Base-by-base conservation (phyloP, 2,888 invertebrate genomes). In the Platynereis dumerilii region DNA sequence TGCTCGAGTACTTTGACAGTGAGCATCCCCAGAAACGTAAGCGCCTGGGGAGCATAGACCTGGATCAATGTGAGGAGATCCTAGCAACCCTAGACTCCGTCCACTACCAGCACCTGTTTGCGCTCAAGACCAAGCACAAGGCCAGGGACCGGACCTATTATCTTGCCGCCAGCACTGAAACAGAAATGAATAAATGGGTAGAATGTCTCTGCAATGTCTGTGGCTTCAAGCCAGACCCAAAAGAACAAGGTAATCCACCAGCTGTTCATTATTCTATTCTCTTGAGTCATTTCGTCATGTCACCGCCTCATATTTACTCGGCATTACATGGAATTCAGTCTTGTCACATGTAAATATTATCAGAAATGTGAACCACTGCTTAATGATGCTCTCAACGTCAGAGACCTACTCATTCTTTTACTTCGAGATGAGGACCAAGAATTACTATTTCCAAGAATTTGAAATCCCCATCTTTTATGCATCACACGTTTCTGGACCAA, bases 21-120 rank as follows among this genome's bases (percentile, higher is more conserved):
- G 76, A 53, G 24, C 52, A 29, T 20, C 34, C 52, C 34, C 53
- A 52, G 39, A 39, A 39, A 44, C 22, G 61, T 20, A 55, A 61
- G 42, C 15, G 17, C 3, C 26, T 55, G 63, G 85, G 85, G n/a
- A 72, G 72, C 65, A 84, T 97, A 79, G 92, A 96, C 87, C 88
- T 97, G 79, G 96, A 96, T 87, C 92, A 94, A 83, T 96, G 96
- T 85, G 95, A 96, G 86, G 95, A 96, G 88, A 93, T 94, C 85
- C 74, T 78, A n/a, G 78, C 79, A 58, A 76, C 78, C 0, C 75
- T 83, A 1, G 80, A 80, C 71, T 78, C 79, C 0, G 77, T 78
- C 48, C 73, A 75, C 65, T 79, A 78, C 69, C 73, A 73, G 28
- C 76, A 76, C 68, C 72, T 82, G 28, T 73, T 83, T 34, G 78